These are phyloP conservation scores for Aselliscus stoliczkanus DNA, from an alignment of 2,797 vertebrate genomes.

Conservation along the genomic window DNA sequence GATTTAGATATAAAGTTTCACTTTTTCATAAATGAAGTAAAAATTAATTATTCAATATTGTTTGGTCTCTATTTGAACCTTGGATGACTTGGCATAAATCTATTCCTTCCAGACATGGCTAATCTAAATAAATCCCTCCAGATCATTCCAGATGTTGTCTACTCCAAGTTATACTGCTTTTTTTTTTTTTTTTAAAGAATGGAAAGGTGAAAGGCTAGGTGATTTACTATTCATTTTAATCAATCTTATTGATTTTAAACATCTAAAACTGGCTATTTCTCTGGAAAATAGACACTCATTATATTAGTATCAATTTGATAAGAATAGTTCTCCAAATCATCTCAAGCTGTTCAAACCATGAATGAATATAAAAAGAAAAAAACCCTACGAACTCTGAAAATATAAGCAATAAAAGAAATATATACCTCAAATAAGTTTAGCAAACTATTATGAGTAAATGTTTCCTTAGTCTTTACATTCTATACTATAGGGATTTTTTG, in stretches of 20 bases:
- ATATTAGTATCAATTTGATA: neutral
- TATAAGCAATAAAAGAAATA: neutral
- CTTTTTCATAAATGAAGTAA: neutral
- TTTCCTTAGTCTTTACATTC: neutral
- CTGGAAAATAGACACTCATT: neutral
- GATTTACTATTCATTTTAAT: neutral
- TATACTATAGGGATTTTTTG: constrained; percentile 53
- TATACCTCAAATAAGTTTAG: neutral
- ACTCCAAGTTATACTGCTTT: neutral
- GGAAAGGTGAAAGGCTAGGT: neutral
- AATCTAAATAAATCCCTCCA: neutral
- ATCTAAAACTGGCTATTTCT: neutral
- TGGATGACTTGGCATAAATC: neutral
- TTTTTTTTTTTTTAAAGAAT: neutral
- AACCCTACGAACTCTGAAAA: neutral
- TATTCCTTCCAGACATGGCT: neutral
- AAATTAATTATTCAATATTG: neutral
- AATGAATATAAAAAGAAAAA: neutral
- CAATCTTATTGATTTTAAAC: neutral
- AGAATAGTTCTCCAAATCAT: neutral
- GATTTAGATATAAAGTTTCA: neutral
- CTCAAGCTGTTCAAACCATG: neutral
- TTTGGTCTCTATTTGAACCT: neutral
- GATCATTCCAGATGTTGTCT: neutral
- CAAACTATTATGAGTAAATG: neutral